Evolutionary conservation across 2,888 invertebrate genomes (phyloP).

Genomic region (Sialis lutaria): DNA sequence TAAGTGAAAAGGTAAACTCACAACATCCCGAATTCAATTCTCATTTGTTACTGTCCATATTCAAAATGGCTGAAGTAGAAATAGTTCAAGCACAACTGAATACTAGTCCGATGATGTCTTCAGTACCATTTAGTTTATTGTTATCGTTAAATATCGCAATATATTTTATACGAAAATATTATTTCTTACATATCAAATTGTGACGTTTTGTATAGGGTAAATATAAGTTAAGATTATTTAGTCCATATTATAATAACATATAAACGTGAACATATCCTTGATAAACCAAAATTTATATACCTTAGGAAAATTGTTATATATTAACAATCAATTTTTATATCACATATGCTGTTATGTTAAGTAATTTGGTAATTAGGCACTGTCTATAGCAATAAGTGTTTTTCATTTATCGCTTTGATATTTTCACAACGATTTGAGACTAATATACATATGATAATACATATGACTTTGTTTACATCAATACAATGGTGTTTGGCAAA

Average conservation of each 20-base stretch:
- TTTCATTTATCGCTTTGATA: too few species aligned
- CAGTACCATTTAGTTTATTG: not conserved
- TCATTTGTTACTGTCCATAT: conserved; percentile 72
- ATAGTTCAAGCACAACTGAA: conserved; percentile 60
- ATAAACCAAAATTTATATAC: too few species aligned
- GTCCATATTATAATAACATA: not conserved
- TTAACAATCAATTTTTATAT: too few species aligned
- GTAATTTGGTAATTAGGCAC: too few species aligned
- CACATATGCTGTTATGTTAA: too few species aligned
- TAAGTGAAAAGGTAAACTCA: conserved; percentile 71
- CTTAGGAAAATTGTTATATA: too few species aligned
- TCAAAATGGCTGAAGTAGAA: conserved; percentile 85
- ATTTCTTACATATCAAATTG: not conserved
- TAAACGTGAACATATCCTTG: conserved; percentile 2
- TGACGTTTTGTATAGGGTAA: not conserved
- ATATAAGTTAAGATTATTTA: not conserved
- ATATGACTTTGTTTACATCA: too few species aligned
- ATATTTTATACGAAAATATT: not conserved
- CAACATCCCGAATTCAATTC: conserved; percentile 73
- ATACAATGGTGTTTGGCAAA: too few species aligned
- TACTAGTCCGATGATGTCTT: conserved; percentile 23
- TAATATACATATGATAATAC: too few species aligned
- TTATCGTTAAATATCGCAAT: too few species aligned
- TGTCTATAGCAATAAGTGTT: too few species aligned
- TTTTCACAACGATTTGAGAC: too few species aligned